phyloP scores from a whole-genome alignment of 2,113 vertebrate species.

The Entelurus aequoreus region DNA sequence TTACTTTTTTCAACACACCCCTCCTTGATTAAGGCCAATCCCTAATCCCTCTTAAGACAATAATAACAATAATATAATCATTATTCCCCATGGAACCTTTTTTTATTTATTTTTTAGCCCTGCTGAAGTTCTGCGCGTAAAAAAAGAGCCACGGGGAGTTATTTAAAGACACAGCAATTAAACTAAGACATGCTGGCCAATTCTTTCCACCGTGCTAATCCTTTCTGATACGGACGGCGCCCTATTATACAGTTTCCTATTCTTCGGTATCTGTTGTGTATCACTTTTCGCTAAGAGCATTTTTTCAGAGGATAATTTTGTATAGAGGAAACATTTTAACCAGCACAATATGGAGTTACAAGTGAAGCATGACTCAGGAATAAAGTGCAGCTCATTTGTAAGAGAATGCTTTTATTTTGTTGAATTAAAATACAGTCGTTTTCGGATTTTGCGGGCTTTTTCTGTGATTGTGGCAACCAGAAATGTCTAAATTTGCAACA shows the following conservation, averaged over 20 bases:
- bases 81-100: constrained; percentile 67
- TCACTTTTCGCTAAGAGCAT: constrained; percentile 12
- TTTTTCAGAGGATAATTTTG: constrained; percentile 22
- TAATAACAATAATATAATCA: constrained; percentile 74
- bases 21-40: constrained; percentile 68
- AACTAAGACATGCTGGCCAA: constrained; percentile 54
- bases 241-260: constrained; percentile 33
- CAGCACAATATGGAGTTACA: constrained; percentile 2
- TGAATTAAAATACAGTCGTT: too few relatives aligned
- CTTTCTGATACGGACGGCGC: constrained; percentile 49
- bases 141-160: constrained; percentile 49
- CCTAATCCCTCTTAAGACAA: constrained; percentile 74
- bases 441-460: too few relatives aligned
- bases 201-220: constrained; percentile 47
- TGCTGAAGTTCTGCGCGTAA: constrained; percentile 53
- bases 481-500: too few relatives aligned
- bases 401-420: constrained; percentile 11
- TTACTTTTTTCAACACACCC: constrained; percentile 54
- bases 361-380: constrained; percentile 9
- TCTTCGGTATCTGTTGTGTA: constrained; percentile 40
- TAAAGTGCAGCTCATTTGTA: constrained; percentile 50
- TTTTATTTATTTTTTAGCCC: constrained; percentile 53
- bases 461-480: too few relatives aligned
- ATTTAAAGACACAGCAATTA: constrained; percentile 68
- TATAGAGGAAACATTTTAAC: constrained; percentile 28